Conservation (phyloP, 1,140 invertebrate species). For the Heliconius melpomene region DNA sequence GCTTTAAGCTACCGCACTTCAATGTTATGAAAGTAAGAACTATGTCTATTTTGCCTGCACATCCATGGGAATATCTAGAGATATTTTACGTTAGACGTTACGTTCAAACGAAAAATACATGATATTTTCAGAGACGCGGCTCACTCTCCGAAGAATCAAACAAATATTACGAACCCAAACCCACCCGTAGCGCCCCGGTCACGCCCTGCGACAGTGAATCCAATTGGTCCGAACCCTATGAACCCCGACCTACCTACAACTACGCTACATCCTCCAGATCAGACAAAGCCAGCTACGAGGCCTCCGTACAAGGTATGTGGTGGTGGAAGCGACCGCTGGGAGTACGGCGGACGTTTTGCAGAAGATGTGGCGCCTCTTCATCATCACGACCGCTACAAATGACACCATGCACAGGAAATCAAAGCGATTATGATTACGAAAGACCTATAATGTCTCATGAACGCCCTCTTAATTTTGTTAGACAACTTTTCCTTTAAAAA, state of each 20-base stretch:
- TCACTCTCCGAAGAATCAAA: conserved; percentile 62
- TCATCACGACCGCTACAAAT: conserved; percentile 63
- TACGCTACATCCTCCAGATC: conserved; percentile 32
- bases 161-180: conserved; percentile 56
- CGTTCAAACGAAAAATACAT: too few relatives aligned
- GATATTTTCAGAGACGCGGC: conserved; percentile 63
- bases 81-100: too few relatives aligned
- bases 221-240: conserved; percentile 54
- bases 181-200: conserved; percentile 63
- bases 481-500: conserved; percentile 66
- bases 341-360: conserved; percentile 56
- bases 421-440: conserved; percentile 48
- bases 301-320: conserved; percentile 62
- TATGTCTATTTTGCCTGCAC: neutral
- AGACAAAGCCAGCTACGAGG: conserved; percentile 53
- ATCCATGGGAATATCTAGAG: too few relatives aligned
- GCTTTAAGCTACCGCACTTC: conserved; percentile 74
- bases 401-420: conserved; percentile 51
- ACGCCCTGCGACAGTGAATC: conserved; percentile 72
- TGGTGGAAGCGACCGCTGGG: conserved; percentile 68
- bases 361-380: conserved; percentile 60
- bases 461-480: conserved; percentile 66
- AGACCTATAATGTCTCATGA: conserved; percentile 58
- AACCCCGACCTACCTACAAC: conserved; percentile 28
- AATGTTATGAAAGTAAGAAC: conserved; percentile 61